Evolutionary conservation across 2,888 invertebrate genomes (phyloP), one percentile per base, ranked within the genome.

Genomic region (Melieria omissa): DNA sequence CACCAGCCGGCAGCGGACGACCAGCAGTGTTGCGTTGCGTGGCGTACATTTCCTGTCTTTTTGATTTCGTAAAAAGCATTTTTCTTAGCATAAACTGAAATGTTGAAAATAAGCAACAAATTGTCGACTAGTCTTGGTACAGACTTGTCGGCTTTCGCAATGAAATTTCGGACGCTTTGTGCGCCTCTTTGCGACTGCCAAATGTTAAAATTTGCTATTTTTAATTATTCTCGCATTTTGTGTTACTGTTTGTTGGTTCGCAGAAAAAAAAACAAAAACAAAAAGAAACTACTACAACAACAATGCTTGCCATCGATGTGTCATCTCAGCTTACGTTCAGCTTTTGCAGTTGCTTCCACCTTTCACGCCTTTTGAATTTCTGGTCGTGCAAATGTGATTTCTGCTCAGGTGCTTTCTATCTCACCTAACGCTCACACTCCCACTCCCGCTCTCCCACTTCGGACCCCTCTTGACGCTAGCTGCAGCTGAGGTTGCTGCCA

Each of bases 281-380:
- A 29, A 29, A 29, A 29, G 29, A 29, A 29, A 29, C 29, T 29
- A 29, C 4, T 12, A n/a, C 58, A n/a, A 47, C 49, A 60, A 52
- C 47, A 14, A 57, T 3, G n/a, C 29, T 47, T 70, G 67, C 52
- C 10, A 14, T 65, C 54, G 68, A 67, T 72, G 71, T 71, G 72
- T 71, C 72, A 74, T 70, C 63, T 66, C 42, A 52, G 68, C 68
- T 64, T 74, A 66, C 65, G 71, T 65, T 64, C 60, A 29, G 58
- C 49, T 63, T 61, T 57, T n/a, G 29, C 12, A 4, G 12, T 16
- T 29, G 42, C 49, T 60, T 46, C 29, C 16, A 12, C 14, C 42
- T 55, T 57, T 71, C 55, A 63, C 63, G 58, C 63, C 65, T 67
- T 49, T 68, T 29, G 29, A 29, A 29, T 29, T 29, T 29, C 57